Base-by-base conservation (phyloP, 2,113 vertebrate species). In the Antechinus stuartii region DNA sequence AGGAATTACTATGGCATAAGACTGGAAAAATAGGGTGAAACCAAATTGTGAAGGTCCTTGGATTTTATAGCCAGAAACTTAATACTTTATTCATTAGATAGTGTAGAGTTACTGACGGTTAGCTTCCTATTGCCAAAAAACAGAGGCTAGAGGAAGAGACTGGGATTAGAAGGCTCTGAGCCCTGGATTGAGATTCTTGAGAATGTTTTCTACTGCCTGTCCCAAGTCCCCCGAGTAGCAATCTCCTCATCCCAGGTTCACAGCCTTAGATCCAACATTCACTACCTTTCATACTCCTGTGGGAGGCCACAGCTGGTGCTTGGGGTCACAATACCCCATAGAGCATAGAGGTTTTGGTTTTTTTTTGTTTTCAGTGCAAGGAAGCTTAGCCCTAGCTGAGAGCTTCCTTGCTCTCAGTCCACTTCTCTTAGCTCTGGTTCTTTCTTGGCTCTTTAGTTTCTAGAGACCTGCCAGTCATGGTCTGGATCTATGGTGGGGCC, bases 401-500 rank as follows among this genome's bases (percentile, higher is more conserved):
- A 47, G 22, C 8, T 0, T 84, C 19, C 16, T 42, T 23, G 0
- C 19, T 6, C 7, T 84, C 0, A 0, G 2, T 4, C 46, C 52
- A 84, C 46, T 92, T 11, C 12, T n/a, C 35, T 54, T 35, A 90
- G 25, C 90, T 90, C 50, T 0, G 2, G 23, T 91, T 52, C 50
- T 55, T 54, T 91, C 30, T 2, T 54, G 47, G 50, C 57, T 90
- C 30, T 57, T 0, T 96, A 99, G 99, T 99, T 46, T 99, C 99
- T 25, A 97, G 96, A 0, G 94, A 98, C 56, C 93, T 99, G 95
- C 99, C 99, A 0, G 99, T 99, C 92, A 99, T 99, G 99, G 19
- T 99, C 94, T 99, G 98, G 98, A 99, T 99, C 97, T 99, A 98
- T 0, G 99, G 99, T 0, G 99, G 99, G 0, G 99, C 91, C n/a